Evolutionary conservation across 2,797 vertebrate species (phyloP), one percentile per base, ranked within the genome.

Genomic region (Hippoglossus hippoglossus): DNA sequence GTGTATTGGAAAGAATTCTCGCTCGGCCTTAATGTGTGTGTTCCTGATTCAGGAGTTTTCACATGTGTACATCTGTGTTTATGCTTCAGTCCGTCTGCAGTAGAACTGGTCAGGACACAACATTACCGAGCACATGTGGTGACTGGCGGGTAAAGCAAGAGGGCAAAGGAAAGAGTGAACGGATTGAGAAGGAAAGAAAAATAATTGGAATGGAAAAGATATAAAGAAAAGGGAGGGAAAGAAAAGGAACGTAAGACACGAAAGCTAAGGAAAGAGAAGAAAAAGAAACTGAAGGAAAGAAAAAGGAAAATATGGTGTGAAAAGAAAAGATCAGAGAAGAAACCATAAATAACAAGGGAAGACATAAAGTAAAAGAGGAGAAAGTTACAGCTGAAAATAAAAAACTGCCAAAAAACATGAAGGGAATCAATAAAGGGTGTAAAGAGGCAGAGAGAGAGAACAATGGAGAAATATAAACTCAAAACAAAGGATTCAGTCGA

Each of bases 51-150:
- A 80, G 67, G 34, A 67, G 70, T 85, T 80, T 73, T 60, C 73
- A 56, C 73, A 56, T 81, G 75, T 84, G 74, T 79, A 77, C 78
- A 77, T 88, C 73, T 87, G 84, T 86, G 78, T 91, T 88, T 85
- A 81, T 87, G 83, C 83, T 87, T 81, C 55, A 67, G 66, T 82
- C 76, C 84, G 86, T 81, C 58, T 83, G 71, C 56, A 53, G 28
- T 62, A 77, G 70, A 54, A 59, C 66, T 68, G 31, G 51, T 61
- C 49, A 69, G 58, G 59, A 64, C 28, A 78, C 79, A 84, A 70
- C 68, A 44, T 74, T 66, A 63, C 79, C 61, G 79, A 84, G 72
- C 87, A 93, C 88, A 86, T 87, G 80, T 88, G 79, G 73, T 54
- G 75, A 83, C 82, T 26, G 31, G 52, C 61, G 6, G 51, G 36